Percentiles rank a stretch among this genome's conserved stretches.
phyloP scores from a whole-genome alignment of 1,140 invertebrate genomes.

The Pristionchus pacificus region DNA sequence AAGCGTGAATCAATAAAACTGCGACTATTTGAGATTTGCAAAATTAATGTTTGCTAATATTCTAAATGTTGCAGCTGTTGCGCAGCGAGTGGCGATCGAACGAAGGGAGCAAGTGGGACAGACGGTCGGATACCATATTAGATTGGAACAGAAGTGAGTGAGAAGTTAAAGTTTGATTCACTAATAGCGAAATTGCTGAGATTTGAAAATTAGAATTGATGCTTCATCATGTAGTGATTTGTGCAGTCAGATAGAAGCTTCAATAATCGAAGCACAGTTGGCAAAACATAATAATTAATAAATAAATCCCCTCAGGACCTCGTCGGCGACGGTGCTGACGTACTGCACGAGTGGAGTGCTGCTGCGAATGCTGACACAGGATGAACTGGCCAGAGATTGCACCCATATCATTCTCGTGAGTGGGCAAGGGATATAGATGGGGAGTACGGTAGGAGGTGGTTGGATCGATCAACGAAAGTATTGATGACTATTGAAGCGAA shows the following conservation, averaged over 20 bases:
- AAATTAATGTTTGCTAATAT: too few relatives aligned
- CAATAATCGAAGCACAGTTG: not conserved
- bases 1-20: not conserved
- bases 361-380: slow-evolving; percentile 76
- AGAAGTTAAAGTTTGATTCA: slow-evolving; percentile 2
- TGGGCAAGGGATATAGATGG: slow-evolving; percentile 7
- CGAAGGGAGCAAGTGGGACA: slow-evolving; percentile 78
- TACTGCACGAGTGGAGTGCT: slow-evolving; percentile 89
- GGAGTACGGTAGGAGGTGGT: slow-evolving; percentile 66
- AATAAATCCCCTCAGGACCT: slow-evolving; percentile 64
- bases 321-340: slow-evolving; percentile 75
- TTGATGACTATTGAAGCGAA: too few relatives aligned
- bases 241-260: not conserved
- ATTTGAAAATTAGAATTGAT: too few relatives aligned
- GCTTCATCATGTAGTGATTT: too few relatives aligned
- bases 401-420: slow-evolving; percentile 87
- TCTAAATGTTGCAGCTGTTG: not conserved
- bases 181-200: too few relatives aligned
- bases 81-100: slow-evolving; percentile 61
- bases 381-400: slow-evolving; percentile 68
- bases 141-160: slow-evolving; percentile 67
- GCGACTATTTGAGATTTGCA: too few relatives aligned
- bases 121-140: slow-evolving; percentile 88
- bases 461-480: too few relatives aligned
- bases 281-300: slow-evolving; percentile 10